Conservation (phyloP, 2,113 vertebrate genomes). For the Tichodroma muraria region DNA sequence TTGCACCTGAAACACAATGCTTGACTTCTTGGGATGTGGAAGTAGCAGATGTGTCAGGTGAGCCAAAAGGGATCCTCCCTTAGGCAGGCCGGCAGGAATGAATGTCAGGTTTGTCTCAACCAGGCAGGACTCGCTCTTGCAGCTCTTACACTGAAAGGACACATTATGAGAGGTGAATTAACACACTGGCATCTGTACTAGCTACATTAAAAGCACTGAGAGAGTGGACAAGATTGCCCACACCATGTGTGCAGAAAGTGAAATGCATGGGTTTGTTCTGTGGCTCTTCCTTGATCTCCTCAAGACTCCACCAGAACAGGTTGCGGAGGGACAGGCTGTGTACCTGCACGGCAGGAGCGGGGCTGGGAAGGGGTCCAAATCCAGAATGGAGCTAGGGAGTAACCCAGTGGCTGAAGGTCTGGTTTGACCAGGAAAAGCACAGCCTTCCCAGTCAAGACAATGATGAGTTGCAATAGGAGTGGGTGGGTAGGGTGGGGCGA, state of each 20-base stretch:
- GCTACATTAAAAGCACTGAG: neutral
- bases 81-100: neutral
- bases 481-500: conserved; percentile 7
- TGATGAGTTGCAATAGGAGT: conserved; percentile 4
- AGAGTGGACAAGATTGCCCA: neutral
- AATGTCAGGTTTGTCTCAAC: neutral
- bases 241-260: neutral
- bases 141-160: neutral
- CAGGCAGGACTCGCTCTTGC: neutral
- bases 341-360: neutral
- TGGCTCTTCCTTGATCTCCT: neutral
- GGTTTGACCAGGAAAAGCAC: conserved; percentile 21
- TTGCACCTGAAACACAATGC: neutral
- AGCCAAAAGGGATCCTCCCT: conserved; percentile 15
- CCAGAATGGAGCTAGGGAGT: neutral
- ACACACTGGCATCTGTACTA: neutral
- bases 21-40: neutral
- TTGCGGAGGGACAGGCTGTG: neutral
- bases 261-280: neutral
- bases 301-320: neutral
- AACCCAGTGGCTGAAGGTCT: conserved; percentile 16
- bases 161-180: conserved; percentile 21
- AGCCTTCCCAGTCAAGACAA: neutral
- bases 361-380: conserved; percentile 3
- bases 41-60: neutral